phyloP scores from a whole-genome alignment of 2,888 invertebrate species.

The Lasiommata megera region DNA sequence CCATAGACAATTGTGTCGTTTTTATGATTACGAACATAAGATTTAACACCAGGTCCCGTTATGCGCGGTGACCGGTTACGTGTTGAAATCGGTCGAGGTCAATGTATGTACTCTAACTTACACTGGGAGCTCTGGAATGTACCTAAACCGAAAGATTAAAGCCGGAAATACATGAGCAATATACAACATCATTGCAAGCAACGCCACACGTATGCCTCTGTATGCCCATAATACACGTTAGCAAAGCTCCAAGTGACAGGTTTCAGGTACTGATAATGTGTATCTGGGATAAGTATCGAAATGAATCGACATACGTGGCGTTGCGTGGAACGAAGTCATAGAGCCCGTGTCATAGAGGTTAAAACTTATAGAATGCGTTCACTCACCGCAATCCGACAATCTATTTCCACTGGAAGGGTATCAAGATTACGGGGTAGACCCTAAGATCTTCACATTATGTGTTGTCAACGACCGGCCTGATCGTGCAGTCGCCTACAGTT shows the following conservation, averaged over 20 bases:
- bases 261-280: neutral
- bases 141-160: neutral
- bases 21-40: no score
- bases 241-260: no score
- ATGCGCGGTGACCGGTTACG: no score
- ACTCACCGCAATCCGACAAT: slow-evolving; percentile 23
- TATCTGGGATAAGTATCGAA: neutral
- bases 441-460: slow-evolving; percentile 51
- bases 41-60: no score
- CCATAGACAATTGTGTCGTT: no score
- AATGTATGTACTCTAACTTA: neutral
- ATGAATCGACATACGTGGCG: neutral
- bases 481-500: slow-evolving; percentile 75
- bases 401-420: slow-evolving; percentile 29
- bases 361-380: slow-evolving; percentile 16
- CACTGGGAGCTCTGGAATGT: slow-evolving; percentile 10
- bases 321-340: neutral
- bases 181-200: neutral
- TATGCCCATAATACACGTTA: neutral
- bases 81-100: neutral
- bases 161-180: neutral
- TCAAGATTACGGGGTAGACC: slow-evolving; percentile 50
- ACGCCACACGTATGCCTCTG: neutral
- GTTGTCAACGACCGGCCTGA: slow-evolving; percentile 65
- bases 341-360: neutral